Conservation (phyloP, 2,888 invertebrate genomes). For the Julus scandinavius region DNA sequence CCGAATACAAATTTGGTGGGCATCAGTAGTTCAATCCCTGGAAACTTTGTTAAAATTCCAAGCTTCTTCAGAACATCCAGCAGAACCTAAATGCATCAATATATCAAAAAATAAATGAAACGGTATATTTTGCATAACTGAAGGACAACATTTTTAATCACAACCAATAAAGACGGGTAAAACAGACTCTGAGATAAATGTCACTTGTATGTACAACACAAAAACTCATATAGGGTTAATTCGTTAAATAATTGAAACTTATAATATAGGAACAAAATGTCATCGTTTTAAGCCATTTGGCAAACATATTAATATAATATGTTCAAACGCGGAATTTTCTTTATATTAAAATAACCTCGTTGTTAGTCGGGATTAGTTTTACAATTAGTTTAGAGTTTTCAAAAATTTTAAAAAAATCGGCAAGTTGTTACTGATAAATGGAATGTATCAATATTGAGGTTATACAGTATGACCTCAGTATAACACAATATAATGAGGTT, state of each 20-base stretch:
- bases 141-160: conserved; percentile 38
- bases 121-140: neutral
- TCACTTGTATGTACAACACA: neutral
- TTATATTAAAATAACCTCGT: neutral
- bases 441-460: neutral
- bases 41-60: too few species aligned
- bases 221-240: neutral
- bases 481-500: neutral
- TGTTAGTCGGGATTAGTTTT: conserved; percentile 9
- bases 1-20: too few species aligned
- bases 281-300: neutral
- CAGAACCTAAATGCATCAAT: too few species aligned
- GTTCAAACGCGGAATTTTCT: neutral
- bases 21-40: too few species aligned
- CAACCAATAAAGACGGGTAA: neutral
- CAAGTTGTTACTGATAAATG: neutral
- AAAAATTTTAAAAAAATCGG: neutral
- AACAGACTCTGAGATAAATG: conserved; percentile 9
- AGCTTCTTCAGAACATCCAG: too few species aligned
- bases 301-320: conserved; percentile 36
- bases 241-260: neutral
- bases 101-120: neutral
- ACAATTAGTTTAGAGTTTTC: neutral
- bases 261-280: neutral
- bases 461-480: neutral